Evolutionary conservation across 2,797 vertebrate species (phyloP).

Genomic region (Dendrocincla tyrannina): DNA sequence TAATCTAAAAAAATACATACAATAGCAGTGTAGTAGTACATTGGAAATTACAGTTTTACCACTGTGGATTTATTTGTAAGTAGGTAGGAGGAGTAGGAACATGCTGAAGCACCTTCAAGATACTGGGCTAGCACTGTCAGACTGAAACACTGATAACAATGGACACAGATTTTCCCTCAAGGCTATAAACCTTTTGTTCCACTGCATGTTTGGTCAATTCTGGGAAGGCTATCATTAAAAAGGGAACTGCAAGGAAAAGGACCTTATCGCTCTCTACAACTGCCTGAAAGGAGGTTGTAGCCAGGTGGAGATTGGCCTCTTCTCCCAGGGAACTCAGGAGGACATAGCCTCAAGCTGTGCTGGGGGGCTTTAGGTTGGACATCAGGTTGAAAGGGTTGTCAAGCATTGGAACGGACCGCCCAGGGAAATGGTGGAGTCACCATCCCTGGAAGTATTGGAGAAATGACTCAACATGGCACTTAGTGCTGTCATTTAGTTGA

Average conservation of each 20-base stretch:
- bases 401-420: neutral
- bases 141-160: neutral
- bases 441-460: neutral
- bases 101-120: neutral
- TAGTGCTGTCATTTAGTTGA: neutral
- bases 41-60: neutral
- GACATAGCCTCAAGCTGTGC: neutral
- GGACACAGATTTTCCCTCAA: neutral
- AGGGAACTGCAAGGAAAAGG: neutral
- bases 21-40: neutral
- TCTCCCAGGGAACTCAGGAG: neutral
- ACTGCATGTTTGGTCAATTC: neutral
- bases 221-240: neutral
- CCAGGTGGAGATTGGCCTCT: neutral
- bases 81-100: neutral
- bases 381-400: neutral
- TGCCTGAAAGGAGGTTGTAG: neutral
- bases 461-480: neutral
- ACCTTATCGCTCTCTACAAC: neutral
- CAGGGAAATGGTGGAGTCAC: neutral
- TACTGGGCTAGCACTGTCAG: neutral
- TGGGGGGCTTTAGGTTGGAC: neutral
- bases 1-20: neutral
- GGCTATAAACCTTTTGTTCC: neutral
- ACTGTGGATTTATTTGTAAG: neutral